A percentile compares a stretch with the other conserved stretches of the same genome.
Evolutionary conservation across 2,113 vertebrate genomes (phyloP).

Genomic region (Lonchura striata): DNA sequence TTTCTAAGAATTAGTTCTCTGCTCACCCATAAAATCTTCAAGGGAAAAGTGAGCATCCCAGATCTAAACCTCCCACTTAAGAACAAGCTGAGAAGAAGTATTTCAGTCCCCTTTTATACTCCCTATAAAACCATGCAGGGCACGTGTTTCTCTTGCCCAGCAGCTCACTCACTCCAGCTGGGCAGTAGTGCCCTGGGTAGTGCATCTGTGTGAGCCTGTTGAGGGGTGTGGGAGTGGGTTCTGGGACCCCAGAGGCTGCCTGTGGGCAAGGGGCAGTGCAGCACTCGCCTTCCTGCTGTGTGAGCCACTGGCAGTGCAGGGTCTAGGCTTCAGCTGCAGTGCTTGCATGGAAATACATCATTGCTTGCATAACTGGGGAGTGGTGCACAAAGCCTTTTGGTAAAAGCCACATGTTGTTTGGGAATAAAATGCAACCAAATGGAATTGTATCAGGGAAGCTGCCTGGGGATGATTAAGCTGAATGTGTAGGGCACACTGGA

Average conservation of each 20-base stretch:
- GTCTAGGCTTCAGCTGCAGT: not conserved
- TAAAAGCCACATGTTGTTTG: not conserved
- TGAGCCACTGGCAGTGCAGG: not conserved
- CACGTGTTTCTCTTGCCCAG: not conserved
- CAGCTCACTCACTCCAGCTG: not conserved
- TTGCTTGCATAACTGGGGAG: not conserved
- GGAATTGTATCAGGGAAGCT: not conserved
- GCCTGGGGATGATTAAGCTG: not conserved
- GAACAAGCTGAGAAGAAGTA: not conserved
- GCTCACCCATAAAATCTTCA: not conserved
- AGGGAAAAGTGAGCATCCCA: not conserved
- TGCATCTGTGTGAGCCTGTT: not conserved
- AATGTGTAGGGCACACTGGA: not conserved
- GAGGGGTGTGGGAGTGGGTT: not conserved
- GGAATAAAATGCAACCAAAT: not conserved
- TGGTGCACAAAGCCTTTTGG: not conserved
- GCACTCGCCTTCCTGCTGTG: accelerated
- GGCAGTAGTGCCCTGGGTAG: not conserved
- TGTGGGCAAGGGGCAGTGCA: not conserved
- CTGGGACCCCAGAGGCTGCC: not conserved
- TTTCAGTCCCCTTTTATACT: not conserved
- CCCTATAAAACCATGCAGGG: not conserved
- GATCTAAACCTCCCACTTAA: not conserved
- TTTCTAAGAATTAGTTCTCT: not conserved
- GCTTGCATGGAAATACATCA: not conserved